Evolutionary conservation across 2,797 vertebrate genomes (phyloP).

Genomic region (Agapornis canus): DNA sequence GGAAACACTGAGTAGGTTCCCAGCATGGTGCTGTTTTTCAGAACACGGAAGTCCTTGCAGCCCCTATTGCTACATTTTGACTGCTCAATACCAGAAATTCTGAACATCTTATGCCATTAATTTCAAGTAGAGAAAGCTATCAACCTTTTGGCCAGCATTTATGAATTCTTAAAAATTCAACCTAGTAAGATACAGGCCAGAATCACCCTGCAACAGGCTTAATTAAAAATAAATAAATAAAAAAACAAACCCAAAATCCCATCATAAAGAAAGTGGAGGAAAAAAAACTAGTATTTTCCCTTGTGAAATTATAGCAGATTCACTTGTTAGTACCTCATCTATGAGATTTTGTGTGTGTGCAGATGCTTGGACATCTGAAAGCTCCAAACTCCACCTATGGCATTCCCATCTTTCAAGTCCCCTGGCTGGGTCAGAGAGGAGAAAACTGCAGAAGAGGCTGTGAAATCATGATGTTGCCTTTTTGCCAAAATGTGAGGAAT

Average conservation of each 20-base stretch:
- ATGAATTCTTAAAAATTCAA: not conserved
- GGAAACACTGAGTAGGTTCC: not conserved
- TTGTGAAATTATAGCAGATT: not conserved
- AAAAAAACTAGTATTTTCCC: not conserved
- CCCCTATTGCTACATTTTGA: not conserved
- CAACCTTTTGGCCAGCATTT: not conserved
- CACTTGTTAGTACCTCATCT: not conserved
- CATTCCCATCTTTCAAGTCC: not conserved
- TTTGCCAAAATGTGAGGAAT: not conserved
- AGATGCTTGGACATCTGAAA: not conserved
- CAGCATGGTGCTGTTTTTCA: not conserved
- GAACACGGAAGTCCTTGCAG: not conserved
- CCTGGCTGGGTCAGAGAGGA: not conserved
- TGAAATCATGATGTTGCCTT: not conserved
- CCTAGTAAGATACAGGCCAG: not conserved
- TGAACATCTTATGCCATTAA: not conserved
- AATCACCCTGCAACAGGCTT: not conserved
- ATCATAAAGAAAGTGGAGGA: rapidly evolving
- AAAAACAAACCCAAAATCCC: not conserved
- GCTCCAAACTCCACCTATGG: not conserved
- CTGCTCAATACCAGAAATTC: not conserved
- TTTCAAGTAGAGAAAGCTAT: not conserved
- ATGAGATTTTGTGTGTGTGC: not conserved
- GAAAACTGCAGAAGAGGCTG: not conserved
- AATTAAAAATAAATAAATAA: not conserved